Conservation (phyloP, 1,140 invertebrate genomes). For the Aphelenchoides fujianensis region DNA sequence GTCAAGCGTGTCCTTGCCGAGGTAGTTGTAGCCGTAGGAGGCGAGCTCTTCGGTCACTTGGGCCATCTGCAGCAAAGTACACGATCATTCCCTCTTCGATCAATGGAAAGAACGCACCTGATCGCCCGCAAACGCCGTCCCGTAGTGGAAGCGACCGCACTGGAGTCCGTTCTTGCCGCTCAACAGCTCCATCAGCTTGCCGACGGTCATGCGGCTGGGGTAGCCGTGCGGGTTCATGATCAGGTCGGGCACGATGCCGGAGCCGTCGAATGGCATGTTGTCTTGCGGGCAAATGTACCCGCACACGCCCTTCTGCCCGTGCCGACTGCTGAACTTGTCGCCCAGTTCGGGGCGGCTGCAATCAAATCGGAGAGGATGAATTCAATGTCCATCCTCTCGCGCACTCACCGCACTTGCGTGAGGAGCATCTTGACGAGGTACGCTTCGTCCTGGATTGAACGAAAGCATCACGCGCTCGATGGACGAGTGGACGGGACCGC, state of each 20-base stretch:
- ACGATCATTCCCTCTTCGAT: not conserved
- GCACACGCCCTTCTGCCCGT: constrained; percentile 90
- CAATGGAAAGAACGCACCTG: constrained; percentile 67
- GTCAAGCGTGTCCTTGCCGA: constrained; percentile 98
- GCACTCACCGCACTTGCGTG: constrained; percentile 84
- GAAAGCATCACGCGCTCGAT: constrained; percentile 94
- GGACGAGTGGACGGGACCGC: constrained; percentile 71
- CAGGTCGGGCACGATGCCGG: constrained; percentile 87
- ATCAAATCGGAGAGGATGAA: not conserved
- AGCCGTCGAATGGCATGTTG: constrained; percentile 94
- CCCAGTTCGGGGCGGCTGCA: constrained; percentile 66
- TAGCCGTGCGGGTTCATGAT: constrained; percentile 99
- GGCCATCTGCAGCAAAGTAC: constrained; percentile 42
- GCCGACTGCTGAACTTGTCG: constrained; percentile 97
- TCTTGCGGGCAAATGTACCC: constrained; percentile 93
- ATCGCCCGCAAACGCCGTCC: constrained; percentile 90
- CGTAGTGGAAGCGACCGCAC: constrained; percentile 91
- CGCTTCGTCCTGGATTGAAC: constrained; percentile 82
- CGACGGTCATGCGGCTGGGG: constrained; percentile 98
- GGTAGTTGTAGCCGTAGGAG: constrained; percentile 86
- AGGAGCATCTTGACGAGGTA: constrained; percentile 86
- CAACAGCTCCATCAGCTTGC: constrained; percentile 91
- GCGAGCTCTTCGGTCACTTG: constrained; percentile 71
- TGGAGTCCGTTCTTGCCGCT: constrained; percentile 89
- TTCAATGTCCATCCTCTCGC: not conserved